These are phyloP conservation scores for Ceriagrion tenellum DNA, from an alignment of 2,888 invertebrate species.

Conservation along the genomic window DNA sequence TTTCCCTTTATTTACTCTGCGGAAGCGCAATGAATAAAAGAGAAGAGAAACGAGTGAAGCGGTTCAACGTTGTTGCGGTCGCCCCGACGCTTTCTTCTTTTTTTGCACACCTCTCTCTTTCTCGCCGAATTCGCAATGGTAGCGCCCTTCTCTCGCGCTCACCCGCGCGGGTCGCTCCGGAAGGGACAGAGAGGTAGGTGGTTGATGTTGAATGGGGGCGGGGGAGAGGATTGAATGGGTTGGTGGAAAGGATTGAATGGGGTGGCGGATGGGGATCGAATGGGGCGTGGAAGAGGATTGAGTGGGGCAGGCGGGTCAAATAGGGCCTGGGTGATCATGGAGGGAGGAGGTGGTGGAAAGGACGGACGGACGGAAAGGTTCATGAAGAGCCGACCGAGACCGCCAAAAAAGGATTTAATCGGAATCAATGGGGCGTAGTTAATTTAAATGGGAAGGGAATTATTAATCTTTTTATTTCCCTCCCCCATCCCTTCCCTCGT, in stretches of 20 bases:
- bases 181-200: neutral
- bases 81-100: neutral
- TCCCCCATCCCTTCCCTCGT: neutral
- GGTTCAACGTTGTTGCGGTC: conserved; percentile 44
- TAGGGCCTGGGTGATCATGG: neutral
- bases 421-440: conserved; percentile 43
- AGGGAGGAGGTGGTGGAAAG: neutral
- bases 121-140: neutral
- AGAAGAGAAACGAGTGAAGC: neutral
- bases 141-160: neutral
- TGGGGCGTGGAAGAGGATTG: too few species aligned
- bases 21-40: conserved; percentile 27
- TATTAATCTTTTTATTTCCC: conserved; percentile 16
- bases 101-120: neutral
- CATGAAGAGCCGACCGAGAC: neutral
- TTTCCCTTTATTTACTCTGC: conserved; percentile 7
- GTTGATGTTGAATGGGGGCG: too few species aligned
- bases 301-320: too few species aligned
- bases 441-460: conserved; percentile 23
- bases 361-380: neutral
- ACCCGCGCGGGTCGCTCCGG: neutral
- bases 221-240: neutral
- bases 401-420: conserved; percentile 40
- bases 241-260: neutral
- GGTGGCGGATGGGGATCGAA: too few species aligned